These are phyloP conservation scores for Oryzias javanicus DNA, from an alignment of 2,113 vertebrate species.

Conservation along the genomic window DNA sequence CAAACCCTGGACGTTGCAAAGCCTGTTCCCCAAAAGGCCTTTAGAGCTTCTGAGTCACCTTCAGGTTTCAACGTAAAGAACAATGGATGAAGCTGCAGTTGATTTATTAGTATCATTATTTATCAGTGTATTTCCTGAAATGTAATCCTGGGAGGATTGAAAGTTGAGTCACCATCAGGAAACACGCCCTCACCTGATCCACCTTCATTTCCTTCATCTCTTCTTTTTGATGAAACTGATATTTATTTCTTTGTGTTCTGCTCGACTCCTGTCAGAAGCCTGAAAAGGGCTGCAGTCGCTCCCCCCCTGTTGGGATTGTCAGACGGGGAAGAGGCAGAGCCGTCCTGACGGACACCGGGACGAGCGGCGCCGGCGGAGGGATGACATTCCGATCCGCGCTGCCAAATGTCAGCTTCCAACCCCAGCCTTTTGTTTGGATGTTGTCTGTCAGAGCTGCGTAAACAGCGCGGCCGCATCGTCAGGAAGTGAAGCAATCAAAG, in stretches of 20 bases:
- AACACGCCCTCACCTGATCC: constrained; percentile 39
- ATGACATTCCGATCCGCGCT: constrained; percentile 23
- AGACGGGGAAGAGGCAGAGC: constrained; percentile 36
- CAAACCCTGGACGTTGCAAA: too few species aligned
- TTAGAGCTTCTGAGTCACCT: too few species aligned
- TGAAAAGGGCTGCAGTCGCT: constrained; percentile 31
- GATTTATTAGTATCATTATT: too few species aligned
- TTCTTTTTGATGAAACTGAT: constrained; percentile 31
- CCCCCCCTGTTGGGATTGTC: constrained; percentile 40
- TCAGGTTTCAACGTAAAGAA: too few species aligned
- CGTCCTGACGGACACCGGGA: constrained; percentile 35
- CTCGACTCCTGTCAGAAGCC: constrained; percentile 28
- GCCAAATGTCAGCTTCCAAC: constrained; percentile 72
- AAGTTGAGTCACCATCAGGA: constrained; percentile 6
- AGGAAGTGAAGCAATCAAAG: constrained; percentile 44
- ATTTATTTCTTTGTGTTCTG: constrained; percentile 32
- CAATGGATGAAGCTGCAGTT: too few species aligned
- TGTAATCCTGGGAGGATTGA: constrained; percentile 17
- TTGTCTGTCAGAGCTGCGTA: constrained; percentile 44
- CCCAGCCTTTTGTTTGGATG: constrained; percentile 46
- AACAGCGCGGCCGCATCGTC: constrained; percentile 38
- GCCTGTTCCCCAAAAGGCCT: too few species aligned
- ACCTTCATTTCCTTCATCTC: constrained; percentile 44
- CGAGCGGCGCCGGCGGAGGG: constrained; percentile 26
- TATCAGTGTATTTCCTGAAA: too few species aligned